A percentile compares a stretch with the other conserved stretches of the same genome.
phyloP scores from a whole-genome alignment of 2,888 invertebrate species.

The Nemurella pictetii region DNA sequence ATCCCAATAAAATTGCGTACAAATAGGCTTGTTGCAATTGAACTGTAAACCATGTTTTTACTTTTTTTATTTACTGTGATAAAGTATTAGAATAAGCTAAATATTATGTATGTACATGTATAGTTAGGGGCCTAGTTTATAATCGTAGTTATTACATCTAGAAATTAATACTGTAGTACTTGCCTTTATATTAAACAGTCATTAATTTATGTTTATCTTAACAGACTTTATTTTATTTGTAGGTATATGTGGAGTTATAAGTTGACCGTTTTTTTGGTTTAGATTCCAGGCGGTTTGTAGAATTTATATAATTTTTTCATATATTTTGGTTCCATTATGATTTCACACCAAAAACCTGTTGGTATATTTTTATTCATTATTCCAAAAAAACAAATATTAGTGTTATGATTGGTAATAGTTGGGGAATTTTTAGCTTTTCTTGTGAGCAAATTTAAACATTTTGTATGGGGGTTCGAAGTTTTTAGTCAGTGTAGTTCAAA shows the following conservation, averaged over 20 bases:
- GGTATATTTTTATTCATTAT: too few species aligned
- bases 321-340: too few species aligned
- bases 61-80: not conserved
- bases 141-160: not conserved
- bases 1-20: not conserved
- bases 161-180: not conserved
- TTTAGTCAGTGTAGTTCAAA: too few species aligned
- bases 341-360: too few species aligned
- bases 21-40: not conserved
- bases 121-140: not conserved
- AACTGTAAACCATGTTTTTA: not conserved
- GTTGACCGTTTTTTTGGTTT: too few species aligned
- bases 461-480: too few species aligned
- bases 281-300: too few species aligned
- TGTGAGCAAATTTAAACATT: too few species aligned
- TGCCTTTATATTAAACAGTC: not conserved
- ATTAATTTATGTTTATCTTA: not conserved
- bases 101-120: not conserved
- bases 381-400: not conserved
- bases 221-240: too few species aligned
- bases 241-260: too few species aligned
- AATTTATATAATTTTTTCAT: too few species aligned
- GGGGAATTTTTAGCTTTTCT: not conserved
- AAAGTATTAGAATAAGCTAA: not conserved
- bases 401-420: not conserved